Evolutionary conservation across 2,888 invertebrate species (phyloP), one percentile per base, ranked within the genome.

Genomic region (Odontocerum albicorne): DNA sequence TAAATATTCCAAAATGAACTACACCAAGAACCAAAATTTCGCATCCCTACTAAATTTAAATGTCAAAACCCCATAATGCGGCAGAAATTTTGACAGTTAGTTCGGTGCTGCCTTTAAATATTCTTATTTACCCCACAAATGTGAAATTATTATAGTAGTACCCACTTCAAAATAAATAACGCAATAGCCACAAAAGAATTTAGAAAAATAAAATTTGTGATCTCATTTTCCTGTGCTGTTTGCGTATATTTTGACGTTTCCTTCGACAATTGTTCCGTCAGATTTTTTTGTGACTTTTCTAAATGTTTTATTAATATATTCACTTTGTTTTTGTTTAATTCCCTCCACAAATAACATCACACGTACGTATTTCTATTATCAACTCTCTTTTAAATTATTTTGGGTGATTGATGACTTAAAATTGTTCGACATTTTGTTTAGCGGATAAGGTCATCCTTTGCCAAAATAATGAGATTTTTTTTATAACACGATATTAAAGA

Each of bases 211-310:
- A 12, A 4, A 12, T 3, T n/a, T 21, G 20, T 46, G 46, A 46
- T 46, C 46, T 46, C 46, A 46, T 46, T 32, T 46, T 16, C 35
- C 10, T 10, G 6, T 27, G 27, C 27, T 27, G 21, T 50, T 43
- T 50, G 32, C 20, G 42, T 33, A 46, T 46, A 50, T 42, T 50
- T 50, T 50, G 50, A 50, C 50, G 35, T 50, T 50, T 50, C 50
- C 33, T 31, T 35, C 50, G 50, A 43, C 50, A 50, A 43, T 42
- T 21, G n/a, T n/a, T n/a, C n/a, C n/a, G n/a, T n/a, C n/a, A 20
- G n/a, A 40, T 20, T 8, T 8, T 20, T 13, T 38, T 40, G 15
- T 3, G 13, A 3, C 13, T 4, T 35, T 35, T 6, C 35, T 6
- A 17, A 40, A 21, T 40, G 40, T 16, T 4, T 38, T 17, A 38